These are phyloP conservation scores for Galerucella calmariensis DNA, from an alignment of 2,888 invertebrate genomes.

Conservation along the genomic window DNA sequence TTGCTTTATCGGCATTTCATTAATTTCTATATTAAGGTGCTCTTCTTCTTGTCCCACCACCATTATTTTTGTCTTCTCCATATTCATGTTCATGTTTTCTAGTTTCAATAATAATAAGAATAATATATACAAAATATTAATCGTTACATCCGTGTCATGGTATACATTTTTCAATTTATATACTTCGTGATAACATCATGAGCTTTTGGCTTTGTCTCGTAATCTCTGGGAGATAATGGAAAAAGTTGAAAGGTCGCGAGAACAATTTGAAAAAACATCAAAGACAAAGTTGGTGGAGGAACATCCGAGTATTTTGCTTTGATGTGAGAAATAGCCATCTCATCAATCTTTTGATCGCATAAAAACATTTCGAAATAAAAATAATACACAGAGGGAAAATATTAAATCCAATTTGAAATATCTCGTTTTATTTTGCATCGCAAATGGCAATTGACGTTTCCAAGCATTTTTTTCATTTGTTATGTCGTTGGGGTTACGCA, in stretches of 20 bases:
- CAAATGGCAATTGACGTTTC: neutral
- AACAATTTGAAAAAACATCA: conserved; percentile 23
- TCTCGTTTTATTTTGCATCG: neutral
- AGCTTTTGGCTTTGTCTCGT: conserved; percentile 5
- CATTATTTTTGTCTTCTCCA: too few species aligned
- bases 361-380: conserved; percentile 16
- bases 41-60: too few species aligned
- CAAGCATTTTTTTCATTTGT: neutral
- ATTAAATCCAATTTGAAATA: neutral
- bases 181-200: neutral
- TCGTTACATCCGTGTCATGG: too few species aligned
- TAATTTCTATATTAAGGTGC: too few species aligned
- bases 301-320: conserved; percentile 15
- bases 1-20: too few species aligned
- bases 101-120: too few species aligned
- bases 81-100: too few species aligned
- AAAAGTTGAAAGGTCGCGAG: conserved; percentile 17
- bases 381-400: conserved; percentile 3
- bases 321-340: conserved; percentile 16
- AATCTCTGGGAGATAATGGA: conserved; percentile 11
- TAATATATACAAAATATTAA: too few species aligned
- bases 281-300: conserved; percentile 16
- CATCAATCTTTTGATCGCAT: conserved; percentile 13
- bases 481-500: too few species aligned
- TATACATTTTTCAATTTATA: neutral